Evolutionary conservation across 2,797 vertebrate species (phyloP).

Genomic region (Ammospiza maritima): DNA sequence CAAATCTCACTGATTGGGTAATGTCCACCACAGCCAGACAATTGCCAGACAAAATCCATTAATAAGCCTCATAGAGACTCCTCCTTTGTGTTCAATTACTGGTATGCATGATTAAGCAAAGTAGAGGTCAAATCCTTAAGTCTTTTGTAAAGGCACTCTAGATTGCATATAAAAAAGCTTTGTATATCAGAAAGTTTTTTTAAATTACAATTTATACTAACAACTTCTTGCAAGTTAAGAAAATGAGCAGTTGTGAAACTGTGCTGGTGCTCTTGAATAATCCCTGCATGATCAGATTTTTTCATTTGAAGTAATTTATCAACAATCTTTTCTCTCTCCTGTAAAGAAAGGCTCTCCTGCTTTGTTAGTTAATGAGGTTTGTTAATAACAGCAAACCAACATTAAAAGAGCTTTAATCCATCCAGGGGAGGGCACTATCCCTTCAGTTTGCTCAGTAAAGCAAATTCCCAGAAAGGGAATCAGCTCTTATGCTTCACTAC

Average conservation of each 20-base stretch:
- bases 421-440: slow-evolving; percentile 6
- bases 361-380: not conserved
- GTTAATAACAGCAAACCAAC: not conserved
- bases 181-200: not conserved
- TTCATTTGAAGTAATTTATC: not conserved
- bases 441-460: not conserved
- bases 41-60: not conserved
- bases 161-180: not conserved
- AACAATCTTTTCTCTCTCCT: not conserved
- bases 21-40: not conserved
- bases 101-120: not conserved
- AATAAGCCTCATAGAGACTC: not conserved
- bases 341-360: not conserved
- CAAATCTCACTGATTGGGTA: not conserved
- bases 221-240: not conserved
- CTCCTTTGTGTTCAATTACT: not conserved
- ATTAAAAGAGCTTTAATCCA: not conserved
- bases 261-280: not conserved
- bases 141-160: not conserved
- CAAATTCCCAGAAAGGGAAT: not conserved
- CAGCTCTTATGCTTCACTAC: not conserved
- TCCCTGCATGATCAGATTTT: not conserved
- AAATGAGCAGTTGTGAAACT: not conserved
- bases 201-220: not conserved
- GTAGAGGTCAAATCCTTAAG: not conserved